Base-by-base conservation (phyloP, 1,140 invertebrate genomes). In the Orius insidiosus region DNA sequence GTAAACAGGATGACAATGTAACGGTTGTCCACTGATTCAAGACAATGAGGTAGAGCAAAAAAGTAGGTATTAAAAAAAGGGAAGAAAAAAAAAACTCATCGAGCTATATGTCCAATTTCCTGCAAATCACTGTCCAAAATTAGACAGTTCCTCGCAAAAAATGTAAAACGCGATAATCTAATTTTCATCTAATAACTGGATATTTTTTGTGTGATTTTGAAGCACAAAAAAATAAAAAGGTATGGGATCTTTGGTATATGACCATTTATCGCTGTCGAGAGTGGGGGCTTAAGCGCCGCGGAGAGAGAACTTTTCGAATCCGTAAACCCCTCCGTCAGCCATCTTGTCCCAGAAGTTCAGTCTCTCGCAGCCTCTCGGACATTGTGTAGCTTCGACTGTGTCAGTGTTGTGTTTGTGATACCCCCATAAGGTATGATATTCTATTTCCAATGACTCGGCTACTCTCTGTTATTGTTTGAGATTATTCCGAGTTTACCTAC, bases 281-380 rank as follows among this genome's bases (percentile, higher is more conserved):
- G 24, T 24, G 24, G 24, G 24, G 24, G 24, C 7, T 24, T 24
- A 3, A 24, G 24, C 24, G 24, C 24, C 24, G 24, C 24, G 24
- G 24, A 24, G 24, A 24, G 24, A 24, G 24, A 24, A 24, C 24
- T 24, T 24, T 24, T 24, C 24, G 24, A 24, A 24, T 24, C 11
- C 6, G 16, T 7, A 35, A 13, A 14, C 11, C n/a, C 9, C 24
- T 19, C 38, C 8, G 47, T 42, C 47, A 34, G 47, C 47, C 47
- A 49, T 49, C 47, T 49, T 49, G 47, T 24, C 37, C 36, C 47
- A 38, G 41, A 44, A 49, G 19, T 32, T 43, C 41, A 43, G 41
- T 43, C 41, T 43, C 31, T 43, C 24, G 41, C 19, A 35, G 44
- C 44, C 44, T 45, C 15, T 45, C 44, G 41, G 41, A 30, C 14